Evolutionary conservation across 2,113 vertebrate species (phyloP).

Genomic region (Danio rerio): GRCz12tu NC_133193.1:3254501-3255000

Average conservation of each 20-base stretch:
- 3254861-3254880: neutral
- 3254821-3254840: neutral
- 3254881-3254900: neutral
- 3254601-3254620: neutral
- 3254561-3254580: neutral
- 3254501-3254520: neutral
- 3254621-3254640: neutral
- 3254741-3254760: neutral
- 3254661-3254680: neutral
- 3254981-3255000: neutral
- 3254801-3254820: neutral
- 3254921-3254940: neutral
- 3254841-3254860: neutral
- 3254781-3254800: conserved; percentile 9
- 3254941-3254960: neutral
- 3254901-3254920: neutral
- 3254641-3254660: neutral
- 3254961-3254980: neutral
- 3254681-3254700: neutral
- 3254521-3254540: neutral
- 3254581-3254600: neutral
- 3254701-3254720: neutral
- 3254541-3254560: neutral
- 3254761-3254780: neutral
- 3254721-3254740: neutral